Evolutionary conservation across 2,113 vertebrate genomes (phyloP).

Genomic region (Tapirus terrestris): DNA sequence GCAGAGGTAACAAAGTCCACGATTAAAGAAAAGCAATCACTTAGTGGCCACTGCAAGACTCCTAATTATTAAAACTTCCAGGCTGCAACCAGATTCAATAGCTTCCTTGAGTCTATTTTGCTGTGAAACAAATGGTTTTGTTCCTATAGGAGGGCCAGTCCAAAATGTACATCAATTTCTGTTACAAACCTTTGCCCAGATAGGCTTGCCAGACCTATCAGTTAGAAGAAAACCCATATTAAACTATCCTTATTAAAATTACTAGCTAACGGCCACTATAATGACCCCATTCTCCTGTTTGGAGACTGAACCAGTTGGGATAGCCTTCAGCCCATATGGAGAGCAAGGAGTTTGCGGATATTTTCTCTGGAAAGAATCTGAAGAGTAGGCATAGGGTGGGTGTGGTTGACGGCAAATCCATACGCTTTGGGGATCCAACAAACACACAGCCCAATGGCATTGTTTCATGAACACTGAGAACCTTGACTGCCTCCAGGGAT

Average conservation of each 20-base stretch:
- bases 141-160: not conserved
- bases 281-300: not conserved
- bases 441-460: not conserved
- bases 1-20: not conserved
- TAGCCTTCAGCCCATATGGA: not conserved
- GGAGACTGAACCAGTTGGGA: not conserved
- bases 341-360: not conserved
- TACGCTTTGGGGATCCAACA: not conserved
- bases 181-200: not conserved
- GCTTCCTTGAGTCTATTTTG: not conserved
- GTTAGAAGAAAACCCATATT: not conserved
- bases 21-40: not conserved
- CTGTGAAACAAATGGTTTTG: not conserved
- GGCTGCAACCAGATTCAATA: not conserved
- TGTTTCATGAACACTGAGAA: not conserved
- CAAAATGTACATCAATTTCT: not conserved
- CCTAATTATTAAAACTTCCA: not conserved
- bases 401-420: not conserved
- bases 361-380: not conserved
- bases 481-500: not conserved
- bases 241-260: slow-evolving; percentile 32
- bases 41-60: not conserved
- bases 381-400: not conserved
- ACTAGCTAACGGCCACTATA: not conserved
- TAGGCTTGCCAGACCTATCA: not conserved